Evolutionary conservation across 2,797 vertebrate genomes (phyloP).

Genomic region (Hippocampus kuda): DNA sequence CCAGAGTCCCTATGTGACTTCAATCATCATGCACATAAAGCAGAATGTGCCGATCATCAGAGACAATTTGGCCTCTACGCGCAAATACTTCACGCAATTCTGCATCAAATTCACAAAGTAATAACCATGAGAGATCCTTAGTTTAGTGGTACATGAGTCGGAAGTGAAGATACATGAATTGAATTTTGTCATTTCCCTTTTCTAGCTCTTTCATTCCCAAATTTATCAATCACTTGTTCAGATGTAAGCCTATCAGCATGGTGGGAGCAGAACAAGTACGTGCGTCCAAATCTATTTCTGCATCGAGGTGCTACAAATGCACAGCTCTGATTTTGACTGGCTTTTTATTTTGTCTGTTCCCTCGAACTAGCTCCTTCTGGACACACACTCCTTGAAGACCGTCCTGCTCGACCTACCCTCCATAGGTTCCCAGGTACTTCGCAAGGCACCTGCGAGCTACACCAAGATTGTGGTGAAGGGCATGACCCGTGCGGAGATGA

Average conservation of each 20-base stretch:
- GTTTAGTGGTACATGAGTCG: background rate
- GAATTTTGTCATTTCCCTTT: conserved; percentile 14
- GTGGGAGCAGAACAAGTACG: conserved; percentile 97
- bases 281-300: background rate
- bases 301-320: background rate
- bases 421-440: conserved; percentile 93
- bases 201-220: conserved; percentile 96
- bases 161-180: conserved; percentile 5
- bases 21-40: conserved; percentile 95
- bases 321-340: background rate
- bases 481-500: conserved; percentile 99
- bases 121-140: background rate
- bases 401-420: conserved; percentile 93
- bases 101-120: conserved; percentile 99
- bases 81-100: conserved; percentile 99
- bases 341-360: background rate
- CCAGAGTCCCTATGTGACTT: conserved; percentile 98
- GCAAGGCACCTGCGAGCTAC: conserved; percentile 97
- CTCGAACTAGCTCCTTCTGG: conserved; percentile 80
- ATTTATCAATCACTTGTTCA: conserved; percentile 97
- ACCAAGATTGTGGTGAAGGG: conserved; percentile 99
- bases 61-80: conserved; percentile 92
- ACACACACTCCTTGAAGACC: conserved; percentile 96
- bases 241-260: conserved; percentile 99
- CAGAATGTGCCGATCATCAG: conserved; percentile 96